These are phyloP conservation scores for Centroberyx gerrardi DNA, from an alignment of 2,797 vertebrate genomes.

Conservation along the genomic window DNA sequence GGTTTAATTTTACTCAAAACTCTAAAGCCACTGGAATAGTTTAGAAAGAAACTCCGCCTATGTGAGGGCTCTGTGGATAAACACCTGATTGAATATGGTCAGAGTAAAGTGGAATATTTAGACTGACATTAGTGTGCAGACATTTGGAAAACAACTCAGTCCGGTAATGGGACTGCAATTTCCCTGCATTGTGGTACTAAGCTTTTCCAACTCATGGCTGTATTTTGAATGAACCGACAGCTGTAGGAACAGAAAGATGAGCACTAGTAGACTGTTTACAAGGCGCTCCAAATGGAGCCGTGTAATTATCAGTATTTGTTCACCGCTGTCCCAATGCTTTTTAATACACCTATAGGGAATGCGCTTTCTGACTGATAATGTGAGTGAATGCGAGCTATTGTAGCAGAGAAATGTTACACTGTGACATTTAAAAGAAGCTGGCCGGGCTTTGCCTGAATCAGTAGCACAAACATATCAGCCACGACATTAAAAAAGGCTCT, in stretches of 20 bases:
- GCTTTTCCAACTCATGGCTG: constrained; percentile 58
- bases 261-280: constrained; percentile 13
- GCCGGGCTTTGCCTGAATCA: constrained; percentile 54
- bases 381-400: constrained; percentile 58
- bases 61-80: constrained; percentile 50
- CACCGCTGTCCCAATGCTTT: constrained; percentile 36
- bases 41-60: constrained; percentile 18
- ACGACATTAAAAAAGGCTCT: constrained; percentile 69
- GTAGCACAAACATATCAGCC: constrained; percentile 71
- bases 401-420: constrained; percentile 67
- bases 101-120: constrained; percentile 34
- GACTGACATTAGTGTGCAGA: constrained; percentile 61
- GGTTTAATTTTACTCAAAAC: constrained; percentile 17
- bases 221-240: constrained; percentile 51
- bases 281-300: constrained; percentile 35
- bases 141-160: constrained; percentile 58
- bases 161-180: constrained; percentile 73
- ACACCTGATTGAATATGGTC: constrained; percentile 54
- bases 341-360: constrained; percentile 49
- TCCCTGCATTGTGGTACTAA: constrained; percentile 65
- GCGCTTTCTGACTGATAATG: constrained; percentile 50
- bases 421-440: constrained; percentile 79
- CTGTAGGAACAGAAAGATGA: constrained; percentile 12
- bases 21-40: constrained; percentile 9
- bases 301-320: constrained; percentile 57